Evolutionary conservation across 2,797 vertebrate species (phyloP).

Genomic region (Eupleurogrammus muticus): DNA sequence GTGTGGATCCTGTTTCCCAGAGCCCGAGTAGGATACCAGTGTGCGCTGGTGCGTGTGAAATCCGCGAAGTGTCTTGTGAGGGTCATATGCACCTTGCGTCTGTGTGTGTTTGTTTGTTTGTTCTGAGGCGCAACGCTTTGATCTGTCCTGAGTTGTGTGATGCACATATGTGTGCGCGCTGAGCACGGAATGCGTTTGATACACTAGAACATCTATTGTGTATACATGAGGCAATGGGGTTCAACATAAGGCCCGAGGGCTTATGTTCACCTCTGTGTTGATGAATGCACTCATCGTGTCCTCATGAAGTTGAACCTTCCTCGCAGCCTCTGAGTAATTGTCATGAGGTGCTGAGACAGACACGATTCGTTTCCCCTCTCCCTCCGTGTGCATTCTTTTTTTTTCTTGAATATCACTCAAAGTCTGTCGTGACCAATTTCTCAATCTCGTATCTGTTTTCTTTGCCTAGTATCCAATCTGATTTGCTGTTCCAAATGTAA

Average conservation of each 20-base stretch:
- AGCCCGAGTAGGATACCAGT: not conserved
- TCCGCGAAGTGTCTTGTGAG: conserved; percentile 8
- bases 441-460: conserved; percentile 72
- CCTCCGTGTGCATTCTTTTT: conserved; percentile 46
- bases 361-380: conserved; percentile 59
- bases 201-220: conserved; percentile 37
- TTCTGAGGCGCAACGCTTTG: conserved; percentile 28
- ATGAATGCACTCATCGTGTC: conserved; percentile 62
- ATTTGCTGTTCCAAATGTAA: conserved; percentile 79
- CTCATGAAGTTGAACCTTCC: conserved; percentile 57
- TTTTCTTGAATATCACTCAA: conserved; percentile 67
- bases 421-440: conserved; percentile 68
- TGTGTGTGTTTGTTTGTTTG: conserved; percentile 22
- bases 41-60: conserved; percentile 1
- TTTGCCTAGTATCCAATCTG: conserved; percentile 74
- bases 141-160: conserved; percentile 30
- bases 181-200: conserved; percentile 37
- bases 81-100: conserved; percentile 17
- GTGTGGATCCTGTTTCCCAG: not conserved
- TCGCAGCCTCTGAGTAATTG: conserved; percentile 66
- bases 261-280: conserved; percentile 53
- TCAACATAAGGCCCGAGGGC: conserved; percentile 50
- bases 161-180: conserved; percentile 20
- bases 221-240: conserved; percentile 45
- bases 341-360: conserved; percentile 63